A percentile compares a stretch with the other conserved stretches of the same genome.
Conservation (phyloP, 2,797 vertebrate genomes). For the Percopsis omiscomaycus region DNA sequence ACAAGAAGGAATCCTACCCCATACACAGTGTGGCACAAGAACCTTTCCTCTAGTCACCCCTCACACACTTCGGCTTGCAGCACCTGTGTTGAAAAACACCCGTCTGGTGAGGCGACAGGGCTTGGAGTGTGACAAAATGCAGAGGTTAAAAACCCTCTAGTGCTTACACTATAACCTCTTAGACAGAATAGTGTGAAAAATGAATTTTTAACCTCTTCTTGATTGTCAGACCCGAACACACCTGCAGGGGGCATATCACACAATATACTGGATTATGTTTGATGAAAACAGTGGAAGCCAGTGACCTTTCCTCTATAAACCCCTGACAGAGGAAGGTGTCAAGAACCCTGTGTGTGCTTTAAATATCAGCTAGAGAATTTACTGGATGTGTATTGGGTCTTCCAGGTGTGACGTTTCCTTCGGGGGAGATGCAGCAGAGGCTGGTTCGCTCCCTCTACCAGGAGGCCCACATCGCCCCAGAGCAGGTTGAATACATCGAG, state of each 20-base stretch:
- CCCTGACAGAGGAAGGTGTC: too few species aligned
- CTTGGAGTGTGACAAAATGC: slow-evolving; percentile 2
- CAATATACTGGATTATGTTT: too few species aligned
- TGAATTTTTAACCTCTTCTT: too few species aligned
- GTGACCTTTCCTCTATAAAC: too few species aligned
- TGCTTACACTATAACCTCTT: too few species aligned
- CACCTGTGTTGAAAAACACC: slow-evolving; percentile 24
- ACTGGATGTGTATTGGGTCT: not conserved
- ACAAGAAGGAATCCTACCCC: too few species aligned
- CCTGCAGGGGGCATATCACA: too few species aligned
- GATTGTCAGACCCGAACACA: too few species aligned
- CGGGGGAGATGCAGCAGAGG: slow-evolving; percentile 86
- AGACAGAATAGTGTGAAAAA: too few species aligned
- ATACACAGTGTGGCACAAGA: not conserved
- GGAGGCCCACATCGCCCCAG: slow-evolving; percentile 75
- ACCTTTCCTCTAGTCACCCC: slow-evolving; percentile 53
- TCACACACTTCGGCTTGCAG: slow-evolving; percentile 29
- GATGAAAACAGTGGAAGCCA: too few species aligned
- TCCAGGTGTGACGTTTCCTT: slow-evolving; percentile 94
- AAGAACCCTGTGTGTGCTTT: not conserved
- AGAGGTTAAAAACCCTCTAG: not conserved
- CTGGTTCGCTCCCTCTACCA: slow-evolving; percentile 83
- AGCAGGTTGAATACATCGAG: slow-evolving; percentile 91
- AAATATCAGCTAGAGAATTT: not conserved
- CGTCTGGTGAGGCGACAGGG: not conserved